phyloP scores from a whole-genome alignment of 2,113 vertebrate species.

The Eurystomus gularis region DNA sequence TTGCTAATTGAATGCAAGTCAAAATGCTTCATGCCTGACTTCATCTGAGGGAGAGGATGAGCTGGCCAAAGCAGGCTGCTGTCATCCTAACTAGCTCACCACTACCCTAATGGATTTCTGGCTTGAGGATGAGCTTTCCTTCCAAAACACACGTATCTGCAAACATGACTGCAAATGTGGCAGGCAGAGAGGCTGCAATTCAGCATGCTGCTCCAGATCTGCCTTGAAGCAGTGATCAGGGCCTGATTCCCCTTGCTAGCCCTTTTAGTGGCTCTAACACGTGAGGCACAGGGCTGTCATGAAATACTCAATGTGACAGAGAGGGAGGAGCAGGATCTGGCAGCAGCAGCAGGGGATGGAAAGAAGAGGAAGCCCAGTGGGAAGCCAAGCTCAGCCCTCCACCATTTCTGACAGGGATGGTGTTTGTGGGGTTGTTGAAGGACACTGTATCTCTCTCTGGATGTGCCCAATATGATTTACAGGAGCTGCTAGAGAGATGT shows the following conservation, averaged over 20 bases:
- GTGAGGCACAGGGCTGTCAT: neutral
- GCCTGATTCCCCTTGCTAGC: neutral
- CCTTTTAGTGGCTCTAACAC: neutral
- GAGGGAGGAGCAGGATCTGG: neutral
- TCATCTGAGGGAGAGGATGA: neutral
- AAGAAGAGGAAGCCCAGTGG: neutral
- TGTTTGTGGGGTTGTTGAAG: neutral
- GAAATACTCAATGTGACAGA: neutral
- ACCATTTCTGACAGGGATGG: neutral
- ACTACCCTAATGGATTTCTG: neutral
- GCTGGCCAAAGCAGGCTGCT: neutral
- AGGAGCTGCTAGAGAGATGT: too few species aligned
- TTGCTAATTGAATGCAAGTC: neutral
- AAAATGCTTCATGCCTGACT: neutral
- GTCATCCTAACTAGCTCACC: rapidly evolving
- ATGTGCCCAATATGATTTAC: neutral
- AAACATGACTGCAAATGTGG: neutral
- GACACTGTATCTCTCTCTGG: neutral
- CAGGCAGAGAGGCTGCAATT: neutral
- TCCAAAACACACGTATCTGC: neutral
- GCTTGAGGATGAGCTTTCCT: neutral
- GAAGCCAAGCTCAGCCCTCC: neutral
- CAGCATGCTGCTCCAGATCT: neutral
- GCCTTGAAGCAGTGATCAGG: neutral
- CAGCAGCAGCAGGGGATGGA: neutral